Percentiles rank a stretch among this genome's conserved stretches.
Conservation (phyloP, 2,888 invertebrate species). For the Cheilosia grossa region DNA sequence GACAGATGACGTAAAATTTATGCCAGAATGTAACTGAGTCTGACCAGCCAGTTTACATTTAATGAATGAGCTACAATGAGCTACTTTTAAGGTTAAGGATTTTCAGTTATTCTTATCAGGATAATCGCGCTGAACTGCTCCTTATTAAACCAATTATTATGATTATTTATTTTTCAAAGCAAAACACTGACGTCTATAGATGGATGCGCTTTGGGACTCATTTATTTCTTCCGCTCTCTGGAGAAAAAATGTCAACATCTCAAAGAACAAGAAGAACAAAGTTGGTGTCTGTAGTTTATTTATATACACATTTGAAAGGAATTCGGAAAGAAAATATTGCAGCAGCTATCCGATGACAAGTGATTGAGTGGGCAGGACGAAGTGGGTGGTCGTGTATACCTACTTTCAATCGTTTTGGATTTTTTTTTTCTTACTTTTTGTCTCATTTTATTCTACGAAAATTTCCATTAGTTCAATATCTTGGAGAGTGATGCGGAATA, state of each 20-base stretch:
- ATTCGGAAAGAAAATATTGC: conserved; percentile 56
- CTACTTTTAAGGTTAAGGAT: too few relatives aligned
- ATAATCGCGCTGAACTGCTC: not conserved
- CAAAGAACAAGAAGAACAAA: conserved; percentile 33
- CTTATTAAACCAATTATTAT: conserved; percentile 20
- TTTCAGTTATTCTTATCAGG: too few relatives aligned
- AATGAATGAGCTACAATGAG: too few relatives aligned
- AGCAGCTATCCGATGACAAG: conserved; percentile 63
- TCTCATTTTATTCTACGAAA: conserved; percentile 44
- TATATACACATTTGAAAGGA: conserved; percentile 21
- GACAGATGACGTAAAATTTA: too few relatives aligned
- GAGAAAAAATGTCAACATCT: conserved; percentile 37
- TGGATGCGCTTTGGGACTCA: conserved; percentile 45
- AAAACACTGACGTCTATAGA: conserved; percentile 23
- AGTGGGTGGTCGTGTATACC: conserved; percentile 12
- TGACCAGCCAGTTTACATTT: too few relatives aligned
- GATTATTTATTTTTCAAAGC: conserved; percentile 55
- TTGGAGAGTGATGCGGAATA: conserved; percentile 2
- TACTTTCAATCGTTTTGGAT: conserved; percentile 47
- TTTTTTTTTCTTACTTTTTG: conserved; percentile 17
- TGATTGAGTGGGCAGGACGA: conserved; percentile 34
- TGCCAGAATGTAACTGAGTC: too few relatives aligned
- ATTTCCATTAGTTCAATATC: conserved; percentile 73
- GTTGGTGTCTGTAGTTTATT: conserved; percentile 13
- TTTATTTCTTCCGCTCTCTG: conserved; percentile 29